These are phyloP conservation scores for Sogatella furcifera DNA, from an alignment of 1,140 invertebrate genomes.

Conservation along the genomic window DNA sequence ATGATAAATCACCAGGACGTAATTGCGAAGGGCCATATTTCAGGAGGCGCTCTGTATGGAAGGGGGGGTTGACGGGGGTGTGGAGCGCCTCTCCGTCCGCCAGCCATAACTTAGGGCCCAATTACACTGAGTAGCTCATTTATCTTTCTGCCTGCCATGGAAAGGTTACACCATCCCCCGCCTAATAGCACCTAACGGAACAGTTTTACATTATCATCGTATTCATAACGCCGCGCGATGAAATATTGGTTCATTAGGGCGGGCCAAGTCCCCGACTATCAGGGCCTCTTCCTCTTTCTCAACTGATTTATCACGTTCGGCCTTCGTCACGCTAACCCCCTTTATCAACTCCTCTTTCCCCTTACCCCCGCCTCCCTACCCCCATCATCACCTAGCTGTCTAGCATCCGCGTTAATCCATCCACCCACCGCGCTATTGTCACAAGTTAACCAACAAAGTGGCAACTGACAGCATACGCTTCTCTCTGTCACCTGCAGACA, in stretches of 20 bases:
- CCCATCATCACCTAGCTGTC: conserved; percentile 1
- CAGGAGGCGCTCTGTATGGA: not conserved
- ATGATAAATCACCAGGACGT: conserved; percentile 3
- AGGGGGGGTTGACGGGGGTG: not conserved
- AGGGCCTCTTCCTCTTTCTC: not conserved
- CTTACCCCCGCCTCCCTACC: not conserved
- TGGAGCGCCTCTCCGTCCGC: not conserved
- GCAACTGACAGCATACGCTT: not conserved
- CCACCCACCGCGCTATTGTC: not conserved
- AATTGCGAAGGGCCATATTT: conserved; percentile 7
- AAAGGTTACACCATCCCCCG: conserved; percentile 3
- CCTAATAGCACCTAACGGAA: conserved; percentile 8
- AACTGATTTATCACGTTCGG: not conserved
- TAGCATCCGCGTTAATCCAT: not conserved
- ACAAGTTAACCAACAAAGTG: not conserved
- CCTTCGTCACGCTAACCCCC: not conserved
- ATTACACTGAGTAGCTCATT: conserved; percentile 19
- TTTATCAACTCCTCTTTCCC: not conserved
- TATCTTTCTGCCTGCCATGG: conserved; percentile 8
- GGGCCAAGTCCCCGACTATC: not conserved
- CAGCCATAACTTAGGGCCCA: conserved; percentile 12
- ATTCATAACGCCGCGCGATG: conserved; percentile 12
- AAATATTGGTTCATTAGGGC: conserved; percentile 13
- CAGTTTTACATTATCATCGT: conserved; percentile 20
- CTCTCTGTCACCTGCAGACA: no score